Evolutionary conservation across 2,797 vertebrate species (phyloP).

Genomic region (Ctenopoma multispine): DNA sequence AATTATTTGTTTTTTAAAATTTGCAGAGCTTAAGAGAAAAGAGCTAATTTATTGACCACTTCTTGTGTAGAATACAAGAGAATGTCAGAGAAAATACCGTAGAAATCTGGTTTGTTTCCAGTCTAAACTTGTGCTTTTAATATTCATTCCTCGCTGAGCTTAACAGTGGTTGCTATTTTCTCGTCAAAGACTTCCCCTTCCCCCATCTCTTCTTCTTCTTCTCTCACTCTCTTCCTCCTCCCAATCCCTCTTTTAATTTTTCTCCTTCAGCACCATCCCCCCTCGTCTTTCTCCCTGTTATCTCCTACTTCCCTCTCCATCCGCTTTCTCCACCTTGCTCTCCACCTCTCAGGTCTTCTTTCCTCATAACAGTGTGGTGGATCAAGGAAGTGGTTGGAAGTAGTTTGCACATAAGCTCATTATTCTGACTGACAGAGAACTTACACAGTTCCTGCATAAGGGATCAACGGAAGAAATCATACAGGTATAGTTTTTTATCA

Average conservation of each 20-base stretch:
- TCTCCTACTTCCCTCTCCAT: constrained; percentile 13
- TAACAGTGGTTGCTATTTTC: constrained; percentile 56
- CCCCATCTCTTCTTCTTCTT: constrained; percentile 12
- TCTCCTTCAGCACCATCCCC: not conserved
- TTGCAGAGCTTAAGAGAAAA: not conserved
- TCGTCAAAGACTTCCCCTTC: constrained; percentile 32
- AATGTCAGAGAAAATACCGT: not conserved
- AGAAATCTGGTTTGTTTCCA: constrained; percentile 30
- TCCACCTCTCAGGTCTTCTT: constrained; percentile 40
- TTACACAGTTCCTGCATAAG: constrained; percentile 33
- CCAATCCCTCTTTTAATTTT: constrained; percentile 17
- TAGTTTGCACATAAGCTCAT: constrained; percentile 62
- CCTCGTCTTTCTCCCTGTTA: not conserved
- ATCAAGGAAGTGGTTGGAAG: constrained; percentile 30
- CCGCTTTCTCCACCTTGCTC: constrained; percentile 18
- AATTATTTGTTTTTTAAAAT: too few species aligned
- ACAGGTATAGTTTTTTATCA: constrained; percentile 12
- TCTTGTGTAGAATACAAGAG: not conserved
- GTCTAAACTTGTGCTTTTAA: constrained; percentile 46
- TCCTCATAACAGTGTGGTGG: constrained; percentile 38
- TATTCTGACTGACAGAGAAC: constrained; percentile 59
- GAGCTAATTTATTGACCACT: not conserved
- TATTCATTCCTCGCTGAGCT: constrained; percentile 58
- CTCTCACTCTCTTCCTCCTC: constrained; percentile 1
- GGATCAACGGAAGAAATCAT: constrained; percentile 16